Conservation (phyloP, 2,888 invertebrate genomes). For the Scrobipalpa atriplicella region DNA sequence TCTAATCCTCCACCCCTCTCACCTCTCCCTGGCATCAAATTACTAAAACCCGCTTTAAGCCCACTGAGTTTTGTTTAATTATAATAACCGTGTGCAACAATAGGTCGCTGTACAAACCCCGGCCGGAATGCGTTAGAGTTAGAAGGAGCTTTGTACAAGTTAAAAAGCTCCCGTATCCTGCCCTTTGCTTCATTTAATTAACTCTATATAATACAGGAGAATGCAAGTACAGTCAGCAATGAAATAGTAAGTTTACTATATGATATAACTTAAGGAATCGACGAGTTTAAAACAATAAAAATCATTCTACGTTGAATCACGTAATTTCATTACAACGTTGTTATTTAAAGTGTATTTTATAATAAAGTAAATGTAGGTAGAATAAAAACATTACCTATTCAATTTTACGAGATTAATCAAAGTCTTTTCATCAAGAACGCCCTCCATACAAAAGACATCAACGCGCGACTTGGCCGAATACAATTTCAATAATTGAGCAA, state of each 20-base stretch:
- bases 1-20: background rate
- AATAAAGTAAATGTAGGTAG: no score
- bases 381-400: no score
- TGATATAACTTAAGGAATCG: no score
- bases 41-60: conserved; percentile 5
- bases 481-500: no score
- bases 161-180: background rate
- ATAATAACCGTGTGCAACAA: conserved; percentile 2
- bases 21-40: conserved; percentile 8
- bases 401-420: no score
- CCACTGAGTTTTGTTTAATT: conserved; percentile 5
- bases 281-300: no score
- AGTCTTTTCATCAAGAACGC: no score
- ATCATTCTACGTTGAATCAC: no score
- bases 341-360: no score
- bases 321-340: no score
- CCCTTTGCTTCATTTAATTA: conserved; percentile 24
- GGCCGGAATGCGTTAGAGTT: conserved; percentile 12
- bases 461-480: conserved; percentile 43
- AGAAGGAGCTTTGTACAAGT: conserved; percentile 8
- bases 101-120: conserved; percentile 1
- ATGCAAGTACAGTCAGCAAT: conserved; percentile 1
- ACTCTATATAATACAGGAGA: conserved; percentile 3
- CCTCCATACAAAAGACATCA: conserved; percentile 55
- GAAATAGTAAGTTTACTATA: background rate